Evolutionary conservation across 1,140 invertebrate genomes (phyloP).

Genomic region (Atta colombica): DNA sequence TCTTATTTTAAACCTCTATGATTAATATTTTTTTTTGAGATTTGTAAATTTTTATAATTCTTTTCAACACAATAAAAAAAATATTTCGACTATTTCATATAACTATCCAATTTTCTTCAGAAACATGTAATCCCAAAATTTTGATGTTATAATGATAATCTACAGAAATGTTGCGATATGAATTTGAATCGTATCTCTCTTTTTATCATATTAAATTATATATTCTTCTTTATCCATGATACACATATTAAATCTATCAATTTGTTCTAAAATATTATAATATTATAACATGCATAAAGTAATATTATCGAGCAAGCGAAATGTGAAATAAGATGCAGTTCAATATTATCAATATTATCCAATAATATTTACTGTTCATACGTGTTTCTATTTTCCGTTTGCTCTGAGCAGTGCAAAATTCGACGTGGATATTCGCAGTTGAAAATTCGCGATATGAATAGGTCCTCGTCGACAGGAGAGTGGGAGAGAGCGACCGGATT

Average conservation of each 20-base stretch:
- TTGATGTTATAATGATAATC: not conserved
- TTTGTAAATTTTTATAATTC: not conserved
- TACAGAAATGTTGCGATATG: not conserved
- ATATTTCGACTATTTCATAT: not conserved
- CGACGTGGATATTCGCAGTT: slow-evolving; percentile 49
- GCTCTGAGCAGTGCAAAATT: slow-evolving; percentile 14
- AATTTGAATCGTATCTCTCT: not conserved
- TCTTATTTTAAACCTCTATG: not conserved
- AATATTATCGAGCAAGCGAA: not conserved
- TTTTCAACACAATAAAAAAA: not conserved
- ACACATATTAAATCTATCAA: not conserved
- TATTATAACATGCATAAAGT: not conserved
- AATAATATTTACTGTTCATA: slow-evolving; percentile 36
- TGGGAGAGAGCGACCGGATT: slow-evolving; percentile 59
- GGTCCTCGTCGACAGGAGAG: slow-evolving; percentile 48
- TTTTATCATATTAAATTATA: no score
- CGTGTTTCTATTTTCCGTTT: slow-evolving; percentile 27
- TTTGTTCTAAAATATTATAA: not conserved
- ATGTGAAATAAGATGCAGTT: slow-evolving; percentile 18
- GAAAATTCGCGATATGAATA: slow-evolving; percentile 60
- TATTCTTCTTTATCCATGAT: not conserved
- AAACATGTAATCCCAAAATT: not conserved
- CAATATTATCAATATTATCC: slow-evolving; percentile 13
- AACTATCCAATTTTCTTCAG: not conserved
- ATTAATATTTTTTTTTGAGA: not conserved